Evolutionary conservation across 2,888 invertebrate species (phyloP), one percentile per base, ranked within the genome.

Genomic region (Cremastinae sp.): DNA sequence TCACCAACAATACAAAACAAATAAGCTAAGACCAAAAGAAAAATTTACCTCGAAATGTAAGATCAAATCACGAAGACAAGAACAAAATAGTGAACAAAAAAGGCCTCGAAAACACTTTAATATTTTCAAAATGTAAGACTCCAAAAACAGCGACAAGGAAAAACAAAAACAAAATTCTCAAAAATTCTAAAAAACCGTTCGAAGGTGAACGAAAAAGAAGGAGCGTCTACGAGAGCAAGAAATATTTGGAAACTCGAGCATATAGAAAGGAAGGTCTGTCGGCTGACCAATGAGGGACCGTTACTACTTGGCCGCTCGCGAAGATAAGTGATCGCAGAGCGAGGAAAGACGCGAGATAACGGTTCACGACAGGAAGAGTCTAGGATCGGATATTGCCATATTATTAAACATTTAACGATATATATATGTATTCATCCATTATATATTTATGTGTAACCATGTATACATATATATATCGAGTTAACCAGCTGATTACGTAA

Each of bases 381-480:
- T 64, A 16, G 43, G 34, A 51, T 65, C 36, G 10, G 53, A 75
- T 71, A 66, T 77, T 53, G 69, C 69, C 69, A 70, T 49, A 65
- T 53, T 62, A 58, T 66, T 16, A 65, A 66, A 56, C 70, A 64
- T 69, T 74, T 58, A 73, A 54, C 56, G 64, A 73, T 66, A 68
- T 70, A 70, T 61, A 66, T 45, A 47, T 56, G 43, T 47, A 65
- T 56, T 65, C 36, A 56, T 53, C 56, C 51, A 61, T 16, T 28
- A 10, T 28, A 68, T 45, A 70, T 66, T 62, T 49, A 49, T 65
- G 41, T 66, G 65, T 38, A 38, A 64, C 49, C 28, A 34, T n/a
- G 43, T 45, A 64, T 22, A 64, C 38, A 54, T 36, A 56, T 68
- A 66, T 78, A 79, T 78, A 77, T 79, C 74, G 74, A 49, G 64